Conservation (phyloP, 2,888 invertebrate species). For the Drosophila mettleri region DNA sequence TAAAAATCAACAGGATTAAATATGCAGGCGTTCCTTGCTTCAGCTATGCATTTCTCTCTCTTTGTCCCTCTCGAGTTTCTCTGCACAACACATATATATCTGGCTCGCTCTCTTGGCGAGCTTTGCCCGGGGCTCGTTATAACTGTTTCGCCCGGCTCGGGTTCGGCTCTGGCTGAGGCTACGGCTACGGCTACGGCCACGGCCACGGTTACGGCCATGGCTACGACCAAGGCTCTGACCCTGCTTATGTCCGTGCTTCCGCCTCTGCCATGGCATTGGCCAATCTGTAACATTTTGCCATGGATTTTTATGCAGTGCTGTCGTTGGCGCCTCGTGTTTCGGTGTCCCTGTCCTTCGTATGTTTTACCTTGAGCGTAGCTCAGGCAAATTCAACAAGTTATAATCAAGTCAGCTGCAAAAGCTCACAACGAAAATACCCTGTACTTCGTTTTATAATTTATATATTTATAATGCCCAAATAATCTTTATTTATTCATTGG, state of each 20-base stretch:
- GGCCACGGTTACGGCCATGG: slow-evolving; percentile 2
- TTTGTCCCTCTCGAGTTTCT: no score
- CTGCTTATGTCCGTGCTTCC: slow-evolving; percentile 11
- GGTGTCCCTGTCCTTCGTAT: slow-evolving; percentile 52
- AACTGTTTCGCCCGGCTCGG: slow-evolving; percentile 40
- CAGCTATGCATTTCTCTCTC: slow-evolving; percentile 7
- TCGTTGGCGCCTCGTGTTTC: slow-evolving; percentile 14
- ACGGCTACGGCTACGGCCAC: slow-evolving; percentile 10
- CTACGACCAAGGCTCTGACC: slow-evolving; percentile 15
- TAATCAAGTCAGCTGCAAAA: neutral
- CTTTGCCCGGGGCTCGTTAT: slow-evolving; percentile 61
- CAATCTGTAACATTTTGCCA: slow-evolving; percentile 75
- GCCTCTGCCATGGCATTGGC: slow-evolving; percentile 41
- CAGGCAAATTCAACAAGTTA: slow-evolving; percentile 65
- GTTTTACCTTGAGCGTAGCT: slow-evolving; percentile 57
- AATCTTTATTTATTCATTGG: no score
- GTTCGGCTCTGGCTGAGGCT: slow-evolving; percentile 24
- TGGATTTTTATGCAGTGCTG: slow-evolving; percentile 54
- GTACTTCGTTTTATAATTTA: no score
- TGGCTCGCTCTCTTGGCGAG: slow-evolving; percentile 32
- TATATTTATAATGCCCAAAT: no score
- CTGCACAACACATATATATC: no score
- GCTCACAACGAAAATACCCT: slow-evolving; percentile 19
- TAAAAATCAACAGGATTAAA: slow-evolving; percentile 78
- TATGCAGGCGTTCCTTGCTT: slow-evolving; percentile 54